These are phyloP conservation scores for Remorina albescens DNA, from an alignment of 2,797 vertebrate species.

Conservation along the genomic window DNA sequence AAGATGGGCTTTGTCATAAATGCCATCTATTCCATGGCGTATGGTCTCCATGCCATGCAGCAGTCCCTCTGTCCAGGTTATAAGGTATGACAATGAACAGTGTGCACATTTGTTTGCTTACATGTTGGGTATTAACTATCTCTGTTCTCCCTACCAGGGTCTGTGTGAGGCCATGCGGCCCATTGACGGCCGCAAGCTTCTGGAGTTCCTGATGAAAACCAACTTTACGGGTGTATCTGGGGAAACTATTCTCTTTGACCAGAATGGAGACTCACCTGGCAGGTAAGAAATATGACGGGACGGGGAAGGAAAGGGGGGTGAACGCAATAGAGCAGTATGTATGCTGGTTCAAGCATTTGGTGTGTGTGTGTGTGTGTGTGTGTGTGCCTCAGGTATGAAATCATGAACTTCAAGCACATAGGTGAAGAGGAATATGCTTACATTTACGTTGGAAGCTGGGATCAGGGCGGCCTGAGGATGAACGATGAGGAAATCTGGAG, in stretches of 20 bases:
- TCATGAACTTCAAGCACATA: conserved; percentile 98
- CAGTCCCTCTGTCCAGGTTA: conserved; percentile 90
- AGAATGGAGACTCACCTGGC: conserved; percentile 97
- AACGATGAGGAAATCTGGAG: conserved; percentile 97
- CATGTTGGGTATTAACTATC: neutral
- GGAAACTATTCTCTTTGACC: conserved; percentile 94
- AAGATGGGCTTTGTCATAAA: conserved; percentile 99
- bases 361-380: conserved; percentile 20
- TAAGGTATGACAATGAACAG: conserved; percentile 53
- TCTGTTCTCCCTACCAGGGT: conserved; percentile 70
- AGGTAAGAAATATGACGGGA: conserved; percentile 80
- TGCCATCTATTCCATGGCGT: conserved; percentile 98
- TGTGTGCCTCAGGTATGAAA: conserved; percentile 91
- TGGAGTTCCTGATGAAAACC: conserved; percentile 97
- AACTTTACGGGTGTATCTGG: conserved; percentile 96
- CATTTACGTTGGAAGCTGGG: conserved; percentile 98
- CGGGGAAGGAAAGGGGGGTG: neutral
- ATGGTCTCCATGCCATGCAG: conserved; percentile 97
- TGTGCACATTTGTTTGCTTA: neutral
- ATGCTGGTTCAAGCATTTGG: conserved; percentile 1
- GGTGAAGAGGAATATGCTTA: conserved; percentile 93
- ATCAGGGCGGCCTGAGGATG: conserved; percentile 96
- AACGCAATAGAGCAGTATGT: neutral
- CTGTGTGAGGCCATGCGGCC: conserved; percentile 95
- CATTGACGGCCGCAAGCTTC: conserved; percentile 93